Base-by-base conservation (phyloP, 2,797 vertebrate genomes). In the Poecilia picta region DNA sequence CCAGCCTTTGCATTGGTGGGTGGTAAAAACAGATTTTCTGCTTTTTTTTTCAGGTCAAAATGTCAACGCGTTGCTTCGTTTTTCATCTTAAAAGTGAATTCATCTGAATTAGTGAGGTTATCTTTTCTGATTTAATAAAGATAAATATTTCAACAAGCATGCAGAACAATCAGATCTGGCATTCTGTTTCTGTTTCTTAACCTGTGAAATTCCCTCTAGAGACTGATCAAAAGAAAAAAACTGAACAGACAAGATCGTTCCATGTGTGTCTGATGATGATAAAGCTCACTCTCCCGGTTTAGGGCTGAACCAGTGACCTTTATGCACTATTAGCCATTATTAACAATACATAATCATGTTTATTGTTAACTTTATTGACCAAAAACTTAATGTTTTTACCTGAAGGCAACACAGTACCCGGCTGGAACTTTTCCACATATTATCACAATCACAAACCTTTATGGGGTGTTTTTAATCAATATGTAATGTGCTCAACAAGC, bases 131-230 rank as follows among this genome's bases (percentile, higher is more conserved):
- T 39, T 4, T 74, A 13, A 23, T 7, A 8, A 23, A 13, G 13
- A 55, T 51, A 39, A 16, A 10, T 31, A 57, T 43, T 49, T 74
- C 31, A 73, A 23, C 71, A 47, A 13, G 25, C 47, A 12, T 74
- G 68, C 66, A 31, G 31, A 43, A 72, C 39, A 72, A 72, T 7
- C 31, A 23, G 41, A 8, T n/a, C 41, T 51, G 28, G 64, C 11
- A 78, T 45, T 18, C 33, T 75, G 47, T 74, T 11, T 23, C 43
- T 73, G 53, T 74, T 11, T 23, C 43, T 73, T 71, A 46, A 31
- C 31, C 68, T 75, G 75, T 41, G 55, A 41, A 41, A 43, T 75
- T 74, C 28, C 39, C 45, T 23, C 77, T 59, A 33, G 46, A 57
- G 41, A 57, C 45, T 28, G 36, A 6, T 45, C 25, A 47, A 70